Conservation (phyloP, 2,888 invertebrate species). For the Lasioglossum pauxillum region DNA sequence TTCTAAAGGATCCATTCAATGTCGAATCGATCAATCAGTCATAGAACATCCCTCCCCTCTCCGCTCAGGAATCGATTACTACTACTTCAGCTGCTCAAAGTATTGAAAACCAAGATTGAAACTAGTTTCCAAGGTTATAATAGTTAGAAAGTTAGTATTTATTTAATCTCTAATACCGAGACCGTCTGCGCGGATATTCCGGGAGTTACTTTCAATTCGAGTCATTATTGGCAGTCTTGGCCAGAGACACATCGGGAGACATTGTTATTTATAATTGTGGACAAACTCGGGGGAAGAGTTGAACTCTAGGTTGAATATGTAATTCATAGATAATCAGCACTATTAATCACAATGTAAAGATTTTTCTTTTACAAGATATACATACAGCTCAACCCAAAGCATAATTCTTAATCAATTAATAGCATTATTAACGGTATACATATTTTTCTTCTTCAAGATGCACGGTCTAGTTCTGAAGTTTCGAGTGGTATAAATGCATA, state of each 20-base stretch:
- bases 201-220: background rate
- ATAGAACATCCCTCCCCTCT: background rate
- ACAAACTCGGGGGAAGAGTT: background rate
- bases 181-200: background rate
- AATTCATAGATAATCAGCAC: background rate
- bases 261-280: background rate
- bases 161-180: background rate
- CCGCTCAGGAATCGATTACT: background rate
- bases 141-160: slow-evolving; percentile 3
- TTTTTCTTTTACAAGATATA: background rate
- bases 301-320: background rate
- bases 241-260: background rate
- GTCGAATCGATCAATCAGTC: background rate
- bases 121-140: background rate
- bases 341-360: background rate
- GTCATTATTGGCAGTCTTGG: background rate
- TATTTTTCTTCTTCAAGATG: background rate
- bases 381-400: background rate
- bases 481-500: background rate
- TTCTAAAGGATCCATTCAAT: background rate
- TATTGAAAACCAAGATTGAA: background rate
- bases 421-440: background rate
- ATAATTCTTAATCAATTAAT: background rate
- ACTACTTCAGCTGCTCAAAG: background rate
- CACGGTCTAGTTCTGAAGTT: background rate